Evolutionary conservation across 2,797 vertebrate genomes (phyloP), one percentile per base, ranked within the genome.

Genomic region (Sparidentex hasta): DNA sequence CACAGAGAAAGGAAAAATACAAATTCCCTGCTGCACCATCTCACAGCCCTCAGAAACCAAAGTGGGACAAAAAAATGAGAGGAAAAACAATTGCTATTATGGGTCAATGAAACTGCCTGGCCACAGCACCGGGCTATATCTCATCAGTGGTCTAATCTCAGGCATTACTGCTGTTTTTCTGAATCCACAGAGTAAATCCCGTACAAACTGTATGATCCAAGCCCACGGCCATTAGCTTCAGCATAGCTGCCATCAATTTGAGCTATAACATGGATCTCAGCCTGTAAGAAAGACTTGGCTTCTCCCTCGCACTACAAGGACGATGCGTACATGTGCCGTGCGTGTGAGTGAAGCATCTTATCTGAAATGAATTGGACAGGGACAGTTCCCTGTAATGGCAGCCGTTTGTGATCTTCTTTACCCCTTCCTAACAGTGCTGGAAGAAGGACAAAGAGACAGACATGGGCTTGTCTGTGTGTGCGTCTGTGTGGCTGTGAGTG

Each of bases 81-180:
- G 25, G 63, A 67, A 68, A 61, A 69, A 67, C 25, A 72, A 73
- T 65, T 61, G 62, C 62, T 48, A 7, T 63, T 44, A 76, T 55
- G 41, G 71, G 74, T 85, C 61, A 63, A 23, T 67, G 62, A 76
- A 65, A 67, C 57, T 41, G 76, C 55, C 50, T 47, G 54, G 58
- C 29, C 48, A 58, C 8, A 66, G 67, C 18, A 62, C 18, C 0
- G 2, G 23, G 23, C 33, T 73, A 29, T 54, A 65, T 79, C 46
- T 82, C 64, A 76, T 80, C 56, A 66, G 50, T 72, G 66, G 50
- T 84, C 51, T 82, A 72, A 87, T 79, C 51, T 80, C 56, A 65
- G 55, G 59, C 50, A 76, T 85, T 73, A 86, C 23, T 69, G 33
- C 20, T 80, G 62, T 76, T 90, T 80, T 78, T 65, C 64, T 76